Base-by-base conservation (phyloP, 2,888 invertebrate species). In the Onthophagus sagittarius region DNA sequence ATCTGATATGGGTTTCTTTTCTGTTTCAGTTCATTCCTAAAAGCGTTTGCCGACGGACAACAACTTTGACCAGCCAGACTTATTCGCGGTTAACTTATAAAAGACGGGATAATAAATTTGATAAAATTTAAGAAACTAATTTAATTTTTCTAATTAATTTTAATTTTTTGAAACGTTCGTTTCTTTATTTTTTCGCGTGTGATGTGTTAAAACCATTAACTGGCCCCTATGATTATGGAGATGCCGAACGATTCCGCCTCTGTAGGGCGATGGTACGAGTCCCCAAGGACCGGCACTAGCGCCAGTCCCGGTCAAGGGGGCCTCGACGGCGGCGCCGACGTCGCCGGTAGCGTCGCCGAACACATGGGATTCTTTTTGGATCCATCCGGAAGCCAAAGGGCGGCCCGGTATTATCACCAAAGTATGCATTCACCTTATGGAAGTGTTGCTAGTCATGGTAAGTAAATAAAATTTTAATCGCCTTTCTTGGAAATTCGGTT, bases 391-490 rank as follows among this genome's bases (percentile, higher is more conserved):
- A 82, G 83, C 64, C 86, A 86, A 74, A 79, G 85, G 76, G 86
- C 85, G 15, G 85, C 85, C 15, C 80, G 86, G 79, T 86, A 86
- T 77, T 86, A 86, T 80, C 86, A 86, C 77, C 86, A 86, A 80
- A 86, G 85, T 76, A 86, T 86, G 86, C 86, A 86, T 76, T 84
- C 86, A 76, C 85, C 86, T 14, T 86, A 86, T 77, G 86, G 85
- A 73, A 82, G 83, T 74, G 84, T 85, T 63, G 84, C 84, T 65
- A 83, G 83, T 76, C 86, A 86, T 75, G 86, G 86, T 86, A 80
- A 86, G 85, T 81, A 53, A 5, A 70, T 23, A 63, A 70, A 7
- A 53, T 53, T 53, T 53, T 53, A 70, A 39, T 13, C 9, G 7
- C 33, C 23, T 23, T 23, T 23, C 23, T 23, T 23, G 23, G 23